Evolutionary conservation across 2,113 vertebrate genomes (phyloP), one percentile per base, ranked within the genome.

Genomic region (Salvelinus namaycush): DNA sequence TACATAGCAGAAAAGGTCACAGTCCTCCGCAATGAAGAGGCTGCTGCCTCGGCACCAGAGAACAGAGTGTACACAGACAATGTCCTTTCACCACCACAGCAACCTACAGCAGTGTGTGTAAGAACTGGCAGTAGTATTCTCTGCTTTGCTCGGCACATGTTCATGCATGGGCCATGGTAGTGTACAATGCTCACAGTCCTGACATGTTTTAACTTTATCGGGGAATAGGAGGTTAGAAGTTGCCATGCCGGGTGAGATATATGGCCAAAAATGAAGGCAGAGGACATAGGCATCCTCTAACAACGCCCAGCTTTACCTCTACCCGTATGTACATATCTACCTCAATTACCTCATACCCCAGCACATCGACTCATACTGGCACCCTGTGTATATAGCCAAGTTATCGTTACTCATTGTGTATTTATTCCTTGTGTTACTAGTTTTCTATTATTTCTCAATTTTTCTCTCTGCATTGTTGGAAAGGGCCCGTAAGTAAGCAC

Each of bases 181-280:
- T 87, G 75, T 83, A 79, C 81, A 89, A 88, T 39, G 29, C 68
- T 68, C 73, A 80, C 73, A 72, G 83, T 76, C 86, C 83, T 73
- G 62, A 81, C 83, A 73, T 14, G 76, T 80, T 84, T 79, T 76
- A 60, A 75, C 76, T 79, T 74, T 78, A 82, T 70, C 44, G 77
- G 68, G 76, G 9, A 20, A 59, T 44, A 29, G 18, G n/a, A 4
- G 54, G 54, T 57, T 44, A 9, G 39, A 44, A 5, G 16, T 57
- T 6, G 16, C 54, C 16, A 57, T 57, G 16, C 54, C 16, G 18
- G 51, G 12, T 11, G 34, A 39, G 51, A 57, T 57, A 57, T 16
- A 57, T 57, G 16, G 51, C 51, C 51, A 14, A 16, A 20, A 57
- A 57, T 57, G 54, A 57, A 57, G 54, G 18, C 16, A 57, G 54